These are phyloP conservation scores for Trachymyrmex septentrionalis DNA, from an alignment of 1,140 invertebrate genomes.

Conservation along the genomic window DNA sequence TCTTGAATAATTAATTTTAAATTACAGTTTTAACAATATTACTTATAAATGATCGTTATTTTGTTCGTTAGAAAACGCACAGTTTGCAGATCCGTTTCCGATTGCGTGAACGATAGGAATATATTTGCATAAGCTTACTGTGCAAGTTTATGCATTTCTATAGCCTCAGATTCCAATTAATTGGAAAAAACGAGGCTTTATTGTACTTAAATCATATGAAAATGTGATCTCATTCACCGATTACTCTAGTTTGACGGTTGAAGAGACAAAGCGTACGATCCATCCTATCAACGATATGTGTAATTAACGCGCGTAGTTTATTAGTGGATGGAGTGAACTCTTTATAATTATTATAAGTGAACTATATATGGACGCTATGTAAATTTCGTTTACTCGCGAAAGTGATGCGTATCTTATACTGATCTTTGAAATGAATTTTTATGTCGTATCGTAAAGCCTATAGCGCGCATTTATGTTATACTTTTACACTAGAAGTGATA, in stretches of 20 bases:
- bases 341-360: conserved; percentile 41
- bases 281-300: conserved; percentile 2
- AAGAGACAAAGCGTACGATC: neutral
- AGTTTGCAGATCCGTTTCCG: conserved; percentile 24
- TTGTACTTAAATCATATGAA: conserved; percentile 43
- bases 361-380: conserved; percentile 15
- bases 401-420: conserved; percentile 38
- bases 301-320: conserved; percentile 51
- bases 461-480: conserved; percentile 28
- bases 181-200: conserved; percentile 7
- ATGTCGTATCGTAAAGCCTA: conserved; percentile 38
- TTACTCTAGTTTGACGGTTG: neutral
- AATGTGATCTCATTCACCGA: conserved; percentile 28
- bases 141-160: neutral
- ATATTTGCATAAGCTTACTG: neutral
- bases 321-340: conserved; percentile 32
- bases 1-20: neutral
- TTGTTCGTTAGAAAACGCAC: neutral
- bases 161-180: neutral
- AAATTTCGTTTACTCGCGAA: conserved; percentile 29
- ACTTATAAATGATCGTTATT: conserved; percentile 88
- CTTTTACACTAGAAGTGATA: conserved; percentile 52
- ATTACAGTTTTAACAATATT: neutral
- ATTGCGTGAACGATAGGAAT: neutral
- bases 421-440: conserved; percentile 45